Conservation (phyloP, 2,113 vertebrate genomes). For the Argyrosomus japonicus region DNA sequence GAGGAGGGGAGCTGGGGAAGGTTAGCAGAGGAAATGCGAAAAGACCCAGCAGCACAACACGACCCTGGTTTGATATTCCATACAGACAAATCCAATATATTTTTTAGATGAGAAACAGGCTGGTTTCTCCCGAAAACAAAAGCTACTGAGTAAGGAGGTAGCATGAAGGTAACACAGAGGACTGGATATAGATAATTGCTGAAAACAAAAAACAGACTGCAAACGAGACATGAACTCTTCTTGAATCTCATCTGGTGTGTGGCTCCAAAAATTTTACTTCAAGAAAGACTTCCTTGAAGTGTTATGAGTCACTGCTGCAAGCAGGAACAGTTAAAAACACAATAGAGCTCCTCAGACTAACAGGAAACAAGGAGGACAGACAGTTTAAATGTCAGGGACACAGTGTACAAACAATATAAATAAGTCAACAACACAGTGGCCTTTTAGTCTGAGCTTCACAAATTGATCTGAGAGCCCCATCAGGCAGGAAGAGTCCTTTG, state of each 20-base stretch:
- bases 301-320: slow-evolving; percentile 25
- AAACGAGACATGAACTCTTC: slow-evolving; percentile 4
- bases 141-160: slow-evolving; percentile 18
- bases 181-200: neutral
- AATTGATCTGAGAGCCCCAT: slow-evolving; percentile 46
- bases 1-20: slow-evolving; percentile 8
- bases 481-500: slow-evolving; percentile 51
- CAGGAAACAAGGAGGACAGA: slow-evolving; percentile 42
- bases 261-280: slow-evolving; percentile 7
- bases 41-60: slow-evolving; percentile 44
- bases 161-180: slow-evolving; percentile 8
- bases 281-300: slow-evolving; percentile 51
- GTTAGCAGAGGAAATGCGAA: slow-evolving; percentile 59
- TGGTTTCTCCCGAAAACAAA: slow-evolving; percentile 36
- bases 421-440: slow-evolving; percentile 21
- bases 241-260: neutral
- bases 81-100: slow-evolving; percentile 28
- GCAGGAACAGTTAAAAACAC: slow-evolving; percentile 24
- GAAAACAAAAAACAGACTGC: slow-evolving; percentile 20
- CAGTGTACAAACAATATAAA: slow-evolving; percentile 42
- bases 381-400: slow-evolving; percentile 49
- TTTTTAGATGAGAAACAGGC: slow-evolving; percentile 54
- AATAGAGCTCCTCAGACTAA: slow-evolving; percentile 49
- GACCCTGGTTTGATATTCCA: slow-evolving; percentile 33
- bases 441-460: slow-evolving; percentile 24